These are phyloP conservation scores for Spilogale gracilis DNA, from an alignment of 2,113 vertebrate genomes.

Conservation along the genomic window DNA sequence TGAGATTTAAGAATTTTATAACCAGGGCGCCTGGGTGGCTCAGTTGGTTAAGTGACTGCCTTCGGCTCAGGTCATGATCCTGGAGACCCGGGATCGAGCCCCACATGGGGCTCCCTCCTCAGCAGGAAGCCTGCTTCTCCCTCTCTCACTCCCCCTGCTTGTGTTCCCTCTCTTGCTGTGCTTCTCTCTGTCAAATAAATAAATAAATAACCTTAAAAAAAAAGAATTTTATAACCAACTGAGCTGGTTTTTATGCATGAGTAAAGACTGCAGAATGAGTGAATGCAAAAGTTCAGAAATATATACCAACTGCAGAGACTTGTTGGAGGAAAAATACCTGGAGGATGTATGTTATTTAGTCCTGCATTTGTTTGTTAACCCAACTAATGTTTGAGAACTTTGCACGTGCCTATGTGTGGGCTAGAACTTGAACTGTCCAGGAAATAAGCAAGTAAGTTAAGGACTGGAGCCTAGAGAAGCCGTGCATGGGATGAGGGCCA, in stretches of 20 bases:
- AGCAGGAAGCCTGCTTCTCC: no score
- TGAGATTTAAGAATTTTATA: neutral
- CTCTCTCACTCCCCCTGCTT: no score
- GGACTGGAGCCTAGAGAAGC: neutral
- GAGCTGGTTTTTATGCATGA: constrained; percentile 18
- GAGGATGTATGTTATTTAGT: neutral
- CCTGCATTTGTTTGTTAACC: neutral
- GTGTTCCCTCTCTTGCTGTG: no score
- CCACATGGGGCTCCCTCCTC: no score
- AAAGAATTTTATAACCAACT: neutral
- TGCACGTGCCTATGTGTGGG: no score
- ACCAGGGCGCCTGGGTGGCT: neutral
- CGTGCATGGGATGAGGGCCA: fast-evolving
- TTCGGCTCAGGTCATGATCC: no score
- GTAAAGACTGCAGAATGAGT: neutral
- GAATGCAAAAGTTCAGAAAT: neutral
- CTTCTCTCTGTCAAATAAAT: no score
- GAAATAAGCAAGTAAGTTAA: neutral
- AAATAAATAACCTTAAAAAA: no score
- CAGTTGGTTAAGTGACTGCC: no score
- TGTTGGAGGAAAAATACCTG: neutral
- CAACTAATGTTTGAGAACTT: neutral
- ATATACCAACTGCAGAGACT: neutral
- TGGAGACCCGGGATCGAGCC: no score
- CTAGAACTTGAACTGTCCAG: neutral